Base-by-base conservation (phyloP, 2,113 vertebrate genomes). In the Chloropsis hardwickii region DNA sequence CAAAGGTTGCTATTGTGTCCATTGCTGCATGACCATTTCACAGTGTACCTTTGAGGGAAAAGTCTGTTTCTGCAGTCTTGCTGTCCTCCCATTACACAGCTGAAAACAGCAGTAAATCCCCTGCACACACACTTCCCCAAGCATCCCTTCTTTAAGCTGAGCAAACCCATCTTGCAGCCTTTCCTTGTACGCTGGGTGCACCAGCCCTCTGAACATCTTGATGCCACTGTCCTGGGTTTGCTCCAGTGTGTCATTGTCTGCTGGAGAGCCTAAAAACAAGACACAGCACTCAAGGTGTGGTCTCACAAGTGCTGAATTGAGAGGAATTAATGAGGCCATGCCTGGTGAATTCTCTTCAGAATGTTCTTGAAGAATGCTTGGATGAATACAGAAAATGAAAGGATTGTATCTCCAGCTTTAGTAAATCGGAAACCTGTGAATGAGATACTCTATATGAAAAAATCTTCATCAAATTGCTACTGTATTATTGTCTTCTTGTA, bases 81-180 rank as follows among this genome's bases (percentile, higher is more conserved):
- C 35, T 64, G 5, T 28, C 44, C 5, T 95, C 29, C 25, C 4
- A 1, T 79, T 74, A 56, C 40, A 39, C 35, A 62, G 25, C 65
- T 58, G 72, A 81, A 84, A 81, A 31, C 29, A 62, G 31, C 56
- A 89, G 1, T 58, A 61, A 71, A 44, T 86, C 25, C 17, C 9
- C 3, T 5, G 2, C n/a, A 7, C 24, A 11, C 24, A 24, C n/a
- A 22, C 12, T 24, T 9, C 22, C 31, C 15, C 1, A 9, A 19
- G 61, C 39, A 77, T 80, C 54, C 35, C 50, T 60, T 85, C 74
- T 69, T 53, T 25, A 29, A 45, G 45, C 31, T 76, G 15, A 79
- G 44, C 33, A 81, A 89, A 39, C 8, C 27, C 44, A 65, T 74
- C 45, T 66, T 44, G 39, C 21, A 42, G 42, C 60, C 40, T 69